Evolutionary conservation across 2,797 vertebrate genomes (phyloP).

Genomic region (Neoniphon sammara): DNA sequence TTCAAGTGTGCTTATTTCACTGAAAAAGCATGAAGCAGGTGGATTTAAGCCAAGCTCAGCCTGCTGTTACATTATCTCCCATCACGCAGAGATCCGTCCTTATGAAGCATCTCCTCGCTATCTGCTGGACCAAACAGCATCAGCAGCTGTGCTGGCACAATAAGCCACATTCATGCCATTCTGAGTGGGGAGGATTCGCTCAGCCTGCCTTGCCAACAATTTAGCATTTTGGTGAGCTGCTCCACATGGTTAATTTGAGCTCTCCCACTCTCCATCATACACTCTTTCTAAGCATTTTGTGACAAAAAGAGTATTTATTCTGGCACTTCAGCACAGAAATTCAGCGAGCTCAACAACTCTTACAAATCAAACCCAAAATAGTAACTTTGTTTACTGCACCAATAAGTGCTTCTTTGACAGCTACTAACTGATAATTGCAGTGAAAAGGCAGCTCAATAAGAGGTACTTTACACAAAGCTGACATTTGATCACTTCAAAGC

Average conservation of each 20-base stretch:
- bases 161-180: slow-evolving; percentile 42
- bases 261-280: background rate
- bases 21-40: slow-evolving; percentile 18
- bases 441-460: background rate
- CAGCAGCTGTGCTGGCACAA: slow-evolving; percentile 45
- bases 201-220: slow-evolving; percentile 34
- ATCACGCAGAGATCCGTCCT: slow-evolving; percentile 34
- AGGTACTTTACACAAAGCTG: background rate
- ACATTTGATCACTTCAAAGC: slow-evolving; percentile 6
- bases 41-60: slow-evolving; percentile 43
- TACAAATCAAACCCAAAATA: background rate
- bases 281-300: slow-evolving; percentile 21
- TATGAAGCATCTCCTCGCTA: slow-evolving; percentile 42
- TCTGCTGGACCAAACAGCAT: slow-evolving; percentile 29
- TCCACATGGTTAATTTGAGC: slow-evolving; percentile 41
- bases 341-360: background rate
- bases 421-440: background rate
- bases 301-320: slow-evolving; percentile 21
- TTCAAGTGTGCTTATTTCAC: slow-evolving; percentile 38
- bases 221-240: slow-evolving; percentile 43
- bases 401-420: background rate
- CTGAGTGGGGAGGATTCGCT: slow-evolving; percentile 37
- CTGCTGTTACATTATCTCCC: slow-evolving; percentile 36
- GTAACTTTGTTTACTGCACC: background rate
- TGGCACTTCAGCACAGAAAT: slow-evolving; percentile 13